Evolutionary conservation across 2,797 vertebrate species (phyloP).

Genomic region (Semotilus atromaculatus): DNA sequence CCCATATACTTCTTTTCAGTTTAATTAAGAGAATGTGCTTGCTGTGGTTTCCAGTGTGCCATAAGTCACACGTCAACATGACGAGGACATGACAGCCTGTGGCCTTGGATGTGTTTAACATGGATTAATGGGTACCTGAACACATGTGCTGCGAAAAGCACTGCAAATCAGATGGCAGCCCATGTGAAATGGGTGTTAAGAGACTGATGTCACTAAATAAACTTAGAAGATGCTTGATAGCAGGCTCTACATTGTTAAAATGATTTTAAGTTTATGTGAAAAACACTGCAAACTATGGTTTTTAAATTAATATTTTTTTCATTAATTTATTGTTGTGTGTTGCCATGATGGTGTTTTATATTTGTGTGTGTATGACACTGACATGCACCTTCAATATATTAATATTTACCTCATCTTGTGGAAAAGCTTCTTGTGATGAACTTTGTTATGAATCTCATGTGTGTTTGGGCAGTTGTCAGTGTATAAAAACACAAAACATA

Average conservation of each 20-base stretch:
- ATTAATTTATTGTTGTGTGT: neutral
- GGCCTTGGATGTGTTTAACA: slow-evolving; percentile 54
- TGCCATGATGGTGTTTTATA: neutral
- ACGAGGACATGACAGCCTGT: slow-evolving; percentile 46
- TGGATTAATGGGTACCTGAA: slow-evolving; percentile 57
- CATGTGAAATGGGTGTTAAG: neutral
- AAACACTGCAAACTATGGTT: neutral
- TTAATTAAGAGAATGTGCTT: slow-evolving; percentile 60
- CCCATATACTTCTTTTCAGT: slow-evolving; percentile 39
- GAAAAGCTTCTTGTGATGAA: neutral
- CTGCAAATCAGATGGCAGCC: slow-evolving; percentile 27
- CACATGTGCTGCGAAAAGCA: slow-evolving; percentile 26
- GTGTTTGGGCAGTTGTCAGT: neutral
- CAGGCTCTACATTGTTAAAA: neutral
- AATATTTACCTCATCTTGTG: neutral
- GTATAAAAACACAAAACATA: neutral
- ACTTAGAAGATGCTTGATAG: neutral
- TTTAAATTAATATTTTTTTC: neutral
- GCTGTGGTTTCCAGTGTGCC: slow-evolving; percentile 39
- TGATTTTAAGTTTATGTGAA: neutral
- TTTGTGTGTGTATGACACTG: neutral
- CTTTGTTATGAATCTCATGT: neutral
- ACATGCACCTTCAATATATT: neutral
- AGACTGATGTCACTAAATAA: slow-evolving; percentile 11
- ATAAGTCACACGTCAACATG: slow-evolving; percentile 58